Evolutionary conservation across 2,797 vertebrate species (phyloP).

Genomic region (Periparus ater): DNA sequence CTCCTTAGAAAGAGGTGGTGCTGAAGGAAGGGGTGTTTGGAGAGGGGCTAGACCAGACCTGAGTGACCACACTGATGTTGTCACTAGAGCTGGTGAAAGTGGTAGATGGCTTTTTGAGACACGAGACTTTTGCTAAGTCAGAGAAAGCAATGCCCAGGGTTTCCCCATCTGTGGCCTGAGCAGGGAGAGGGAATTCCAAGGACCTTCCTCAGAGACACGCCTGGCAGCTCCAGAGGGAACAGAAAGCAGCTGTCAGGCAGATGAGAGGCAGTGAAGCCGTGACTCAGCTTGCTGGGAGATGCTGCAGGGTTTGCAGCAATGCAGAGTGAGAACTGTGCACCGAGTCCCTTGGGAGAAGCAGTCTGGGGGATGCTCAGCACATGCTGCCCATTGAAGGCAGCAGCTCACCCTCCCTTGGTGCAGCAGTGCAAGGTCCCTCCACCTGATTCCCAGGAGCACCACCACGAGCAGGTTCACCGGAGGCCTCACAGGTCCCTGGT

Average conservation of each 20-base stretch:
- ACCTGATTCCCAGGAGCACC: neutral
- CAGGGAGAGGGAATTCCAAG: neutral
- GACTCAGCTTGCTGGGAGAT: neutral
- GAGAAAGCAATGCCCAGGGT: neutral
- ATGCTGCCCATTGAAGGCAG: neutral
- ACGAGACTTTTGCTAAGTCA: neutral
- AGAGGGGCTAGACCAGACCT: neutral
- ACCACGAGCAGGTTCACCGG: neutral
- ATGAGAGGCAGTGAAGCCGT: neutral
- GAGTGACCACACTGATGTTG: neutral
- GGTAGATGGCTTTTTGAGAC: neutral
- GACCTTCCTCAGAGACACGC: neutral
- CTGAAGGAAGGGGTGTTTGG: neutral
- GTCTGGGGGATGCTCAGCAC: no score
- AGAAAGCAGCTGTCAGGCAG: neutral
- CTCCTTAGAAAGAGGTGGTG: neutral
- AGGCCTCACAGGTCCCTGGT: fast-evolving
- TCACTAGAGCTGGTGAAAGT: neutral
- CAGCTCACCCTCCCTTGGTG: neutral
- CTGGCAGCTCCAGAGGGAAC: neutral
- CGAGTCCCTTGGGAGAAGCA: fast-evolving
- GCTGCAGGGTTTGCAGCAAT: neutral
- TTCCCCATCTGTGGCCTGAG: neutral
- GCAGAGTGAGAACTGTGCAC: neutral
- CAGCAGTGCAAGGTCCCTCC: neutral